Evolutionary conservation across 53 echinoderm and acorn worm genomes (phyloP), one percentile per base, ranked within the genome.

Genomic region (Patiria pectinifera): DNA sequence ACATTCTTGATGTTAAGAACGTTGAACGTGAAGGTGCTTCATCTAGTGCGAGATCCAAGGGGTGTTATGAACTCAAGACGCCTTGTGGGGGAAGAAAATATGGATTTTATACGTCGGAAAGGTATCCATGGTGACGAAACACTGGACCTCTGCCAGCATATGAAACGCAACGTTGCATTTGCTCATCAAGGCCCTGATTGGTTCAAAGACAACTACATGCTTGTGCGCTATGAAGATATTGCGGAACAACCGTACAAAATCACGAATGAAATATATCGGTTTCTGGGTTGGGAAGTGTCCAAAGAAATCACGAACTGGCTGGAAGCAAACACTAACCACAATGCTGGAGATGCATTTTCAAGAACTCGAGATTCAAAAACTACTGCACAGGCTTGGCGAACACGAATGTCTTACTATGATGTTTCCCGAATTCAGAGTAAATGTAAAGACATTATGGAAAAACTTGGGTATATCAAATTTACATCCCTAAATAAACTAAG

Each of bases 31-130:
- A 96, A 94, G 78, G 93, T 96, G 45, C 75, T 97, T 22, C 96
- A 97, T 63, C 95, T 97, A 10, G 92, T 97, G 18, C 93, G 97
- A 6, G 97, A 97, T 69, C 97, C 97, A 71, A 93, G 97, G 24
- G 97, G 89, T 0, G 87, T 92, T 11, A 96, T 97, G 92, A 91
- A 94, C 87, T 97, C 97, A 21, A 89, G 97, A 53, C 70, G 23
- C n/a, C 93, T 74, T 21, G 19, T 87, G 15, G 82, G 80, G 15
- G 92, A 93, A 53, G 49, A 10, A 2, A 97, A 97, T 91, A 23
- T 11, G 7, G 96, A 97, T 24, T 91, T 94, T 10, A 44, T 95
- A 12, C 95, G 96, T 7, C 76, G 95, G 69, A 93, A 91, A 81
- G 91, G 92, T 11, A 70, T 49, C 13, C 77, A 84, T 16, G 93